Percentiles rank a stretch among this genome's conserved stretches.
These are phyloP conservation scores for Chaenocephalus aceratus DNA, from an alignment of 2,113 vertebrate species.

Conservation along the genomic window DNA sequence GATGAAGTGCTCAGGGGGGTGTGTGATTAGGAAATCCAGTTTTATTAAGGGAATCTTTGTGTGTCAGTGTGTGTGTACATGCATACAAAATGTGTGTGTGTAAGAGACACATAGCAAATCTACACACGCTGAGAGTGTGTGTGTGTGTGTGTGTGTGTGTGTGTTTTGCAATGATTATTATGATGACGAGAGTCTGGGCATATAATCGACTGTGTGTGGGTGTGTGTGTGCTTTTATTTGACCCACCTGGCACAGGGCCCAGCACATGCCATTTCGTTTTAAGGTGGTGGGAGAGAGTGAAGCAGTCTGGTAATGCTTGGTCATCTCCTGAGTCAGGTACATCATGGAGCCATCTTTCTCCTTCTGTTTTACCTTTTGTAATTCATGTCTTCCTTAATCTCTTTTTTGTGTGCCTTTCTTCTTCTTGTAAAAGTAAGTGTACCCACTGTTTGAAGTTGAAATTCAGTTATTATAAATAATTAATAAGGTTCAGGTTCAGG, in stretches of 20 bases:
- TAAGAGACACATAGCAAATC: not conserved
- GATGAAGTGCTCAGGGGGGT: slow-evolving; percentile 3
- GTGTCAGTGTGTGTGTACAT: slow-evolving; percentile 19
- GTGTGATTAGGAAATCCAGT: slow-evolving; percentile 48
- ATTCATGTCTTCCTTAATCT: not conserved
- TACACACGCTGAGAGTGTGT: slow-evolving; percentile 15
- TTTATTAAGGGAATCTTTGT: slow-evolving; percentile 44
- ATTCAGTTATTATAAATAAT: not conserved
- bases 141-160: slow-evolving; percentile 49
- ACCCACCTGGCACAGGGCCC: slow-evolving; percentile 33
- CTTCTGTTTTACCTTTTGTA: not conserved
- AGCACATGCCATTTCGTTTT: slow-evolving; percentile 10
- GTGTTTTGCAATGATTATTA: slow-evolving; percentile 46
- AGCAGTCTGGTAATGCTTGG: not conserved
- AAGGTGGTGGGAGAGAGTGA: slow-evolving; percentile 11
- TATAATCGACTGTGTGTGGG: not conserved
- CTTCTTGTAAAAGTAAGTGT: not conserved
- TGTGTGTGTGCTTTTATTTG: slow-evolving; percentile 2
- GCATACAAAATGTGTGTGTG: slow-evolving; percentile 27
- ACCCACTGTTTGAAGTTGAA: not conserved
- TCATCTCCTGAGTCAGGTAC: slow-evolving; percentile 9
- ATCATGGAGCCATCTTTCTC: not conserved
- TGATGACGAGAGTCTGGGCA: slow-evolving; percentile 17
- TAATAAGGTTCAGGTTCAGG: not conserved
- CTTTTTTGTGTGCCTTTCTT: not conserved